Percentiles rank a stretch among this genome's conserved stretches.
Evolutionary conservation across 2,888 invertebrate species (phyloP).

Genomic region (Harpagoxenus sublaevis): DNA sequence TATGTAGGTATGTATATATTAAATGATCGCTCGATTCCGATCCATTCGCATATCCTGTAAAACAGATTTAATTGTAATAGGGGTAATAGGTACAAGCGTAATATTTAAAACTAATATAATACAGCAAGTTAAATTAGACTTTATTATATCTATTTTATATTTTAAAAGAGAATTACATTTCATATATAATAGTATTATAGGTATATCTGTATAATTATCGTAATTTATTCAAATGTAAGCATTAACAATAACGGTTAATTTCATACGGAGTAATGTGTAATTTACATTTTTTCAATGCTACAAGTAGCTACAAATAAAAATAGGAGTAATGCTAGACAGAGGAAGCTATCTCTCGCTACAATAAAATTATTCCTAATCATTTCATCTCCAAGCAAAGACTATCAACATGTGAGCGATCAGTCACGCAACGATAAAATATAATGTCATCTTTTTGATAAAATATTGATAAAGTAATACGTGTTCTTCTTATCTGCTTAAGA

Average conservation of each 20-base stretch:
- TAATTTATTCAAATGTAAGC: not conserved
- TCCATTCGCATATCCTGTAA: constrained; percentile 4
- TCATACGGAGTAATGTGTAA: no score
- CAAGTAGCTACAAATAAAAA: not conserved
- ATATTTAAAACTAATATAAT: not conserved
- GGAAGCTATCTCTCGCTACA: not conserved
- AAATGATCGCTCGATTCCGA: not conserved
- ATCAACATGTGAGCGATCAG: constrained; percentile 1
- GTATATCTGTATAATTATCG: no score
- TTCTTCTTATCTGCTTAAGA: constrained; percentile 34
- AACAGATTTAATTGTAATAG: constrained; percentile 2
- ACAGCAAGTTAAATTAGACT: not conserved
- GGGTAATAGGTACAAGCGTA: not conserved
- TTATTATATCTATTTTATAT: no score
- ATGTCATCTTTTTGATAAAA: constrained; percentile 13
- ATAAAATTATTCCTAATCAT: not conserved
- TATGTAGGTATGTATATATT: not conserved
- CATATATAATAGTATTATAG: not conserved
- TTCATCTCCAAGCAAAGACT: constrained; percentile 8
- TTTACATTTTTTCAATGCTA: not conserved
- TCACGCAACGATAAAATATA: constrained; percentile 15
- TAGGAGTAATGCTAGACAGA: not conserved
- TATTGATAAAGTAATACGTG: constrained; percentile 26
- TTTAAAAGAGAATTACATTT: not conserved
- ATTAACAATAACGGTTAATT: not conserved